Conservation (phyloP, 2,113 vertebrate species). For the Panurus biarmicus region DNA sequence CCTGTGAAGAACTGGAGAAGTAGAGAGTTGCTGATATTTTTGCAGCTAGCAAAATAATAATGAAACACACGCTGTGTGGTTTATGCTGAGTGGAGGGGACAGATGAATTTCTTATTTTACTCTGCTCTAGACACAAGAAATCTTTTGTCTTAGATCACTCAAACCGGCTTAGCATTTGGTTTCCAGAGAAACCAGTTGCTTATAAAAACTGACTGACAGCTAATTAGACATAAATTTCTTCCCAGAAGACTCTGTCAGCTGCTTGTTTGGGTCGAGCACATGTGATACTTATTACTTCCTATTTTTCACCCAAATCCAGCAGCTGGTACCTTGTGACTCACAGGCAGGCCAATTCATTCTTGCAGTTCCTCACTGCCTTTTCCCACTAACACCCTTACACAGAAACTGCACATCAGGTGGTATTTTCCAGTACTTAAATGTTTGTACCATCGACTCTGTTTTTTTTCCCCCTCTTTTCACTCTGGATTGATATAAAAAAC, state of each 20-base stretch:
- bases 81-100: neutral
- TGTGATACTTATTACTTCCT: neutral
- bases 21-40: neutral
- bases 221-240: neutral
- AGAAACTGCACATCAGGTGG: neutral
- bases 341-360: neutral
- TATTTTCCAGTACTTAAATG: neutral
- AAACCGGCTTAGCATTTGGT: neutral
- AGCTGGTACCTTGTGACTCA: conserved; percentile 11
- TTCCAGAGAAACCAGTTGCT: neutral
- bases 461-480: neutral
- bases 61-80: neutral
- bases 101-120: neutral
- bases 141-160: neutral
- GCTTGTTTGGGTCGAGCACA: neutral
- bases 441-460: neutral
- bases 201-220: neutral
- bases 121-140: neutral
- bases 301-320: neutral
- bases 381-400: neutral
- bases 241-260: neutral
- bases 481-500: neutral
- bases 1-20: neutral
- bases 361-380: neutral
- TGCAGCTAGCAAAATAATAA: neutral